A percentile compares a stretch with the other conserved stretches of the same genome.
phyloP scores from a whole-genome alignment of 2,888 invertebrate genomes.

The Lobophora halterata region DNA sequence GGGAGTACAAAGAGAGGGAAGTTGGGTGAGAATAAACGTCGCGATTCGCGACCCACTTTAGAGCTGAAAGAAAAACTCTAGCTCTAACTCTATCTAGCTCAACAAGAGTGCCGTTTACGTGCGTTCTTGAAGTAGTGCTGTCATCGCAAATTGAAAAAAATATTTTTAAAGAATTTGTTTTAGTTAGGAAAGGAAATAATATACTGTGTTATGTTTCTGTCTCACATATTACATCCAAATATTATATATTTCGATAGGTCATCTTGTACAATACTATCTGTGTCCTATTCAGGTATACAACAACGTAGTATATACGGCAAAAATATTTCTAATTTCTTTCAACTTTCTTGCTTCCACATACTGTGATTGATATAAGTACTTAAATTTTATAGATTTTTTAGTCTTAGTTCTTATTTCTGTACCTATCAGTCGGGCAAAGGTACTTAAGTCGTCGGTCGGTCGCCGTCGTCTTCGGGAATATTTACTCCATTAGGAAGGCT shows the following conservation, averaged over 20 bases:
- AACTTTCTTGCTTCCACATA: too few species aligned
- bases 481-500: constrained; percentile 52
- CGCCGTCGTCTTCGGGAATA: constrained; percentile 39
- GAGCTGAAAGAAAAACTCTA: constrained; percentile 46
- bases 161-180: too few species aligned
- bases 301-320: too few species aligned
- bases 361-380: too few species aligned
- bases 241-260: too few species aligned
- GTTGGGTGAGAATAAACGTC: constrained; percentile 49
- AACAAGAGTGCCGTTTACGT: constrained; percentile 23
- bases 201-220: too few species aligned
- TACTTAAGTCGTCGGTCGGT: constrained; percentile 22
- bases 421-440: constrained; percentile 15
- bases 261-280: too few species aligned
- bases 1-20: constrained; percentile 42
- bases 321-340: too few species aligned
- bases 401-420: constrained; percentile 13
- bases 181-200: too few species aligned
- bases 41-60: constrained; percentile 51
- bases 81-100: too few species aligned
- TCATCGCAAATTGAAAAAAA: constrained; percentile 23
- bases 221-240: too few species aligned
- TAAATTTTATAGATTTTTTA: constrained; percentile 16
- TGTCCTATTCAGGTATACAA: too few species aligned
- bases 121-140: constrained; percentile 20